Percentiles rank a stretch among this genome's conserved stretches.
These are phyloP conservation scores for Flexamia atlantica DNA, from an alignment of 2,888 invertebrate species.

Conservation along the genomic window DNA sequence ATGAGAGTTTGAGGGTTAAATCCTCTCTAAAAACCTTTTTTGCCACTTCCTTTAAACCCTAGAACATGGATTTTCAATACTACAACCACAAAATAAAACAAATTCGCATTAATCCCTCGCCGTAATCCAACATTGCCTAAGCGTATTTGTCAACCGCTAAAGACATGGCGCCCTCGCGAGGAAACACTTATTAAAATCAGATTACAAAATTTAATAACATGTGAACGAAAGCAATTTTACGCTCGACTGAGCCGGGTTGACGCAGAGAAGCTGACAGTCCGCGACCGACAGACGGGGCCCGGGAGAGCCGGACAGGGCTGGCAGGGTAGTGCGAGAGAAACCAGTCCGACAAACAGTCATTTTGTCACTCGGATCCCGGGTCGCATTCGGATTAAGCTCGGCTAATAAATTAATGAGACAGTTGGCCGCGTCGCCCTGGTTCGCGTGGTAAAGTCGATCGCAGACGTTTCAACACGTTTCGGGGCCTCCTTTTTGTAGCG, in stretches of 20 bases:
- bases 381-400: constrained; percentile 3
- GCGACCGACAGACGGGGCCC: not conserved
- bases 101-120: no score
- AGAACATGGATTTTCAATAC: no score
- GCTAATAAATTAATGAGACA: constrained; percentile 47
- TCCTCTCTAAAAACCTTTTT: no score
- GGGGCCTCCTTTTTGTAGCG: not conserved
- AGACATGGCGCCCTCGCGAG: not conserved
- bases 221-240: constrained; percentile 51
- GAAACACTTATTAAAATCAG: constrained; percentile 41
- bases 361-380: constrained; percentile 30
- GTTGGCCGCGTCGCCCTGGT: not conserved
- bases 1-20: no score
- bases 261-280: not conserved
- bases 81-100: no score
- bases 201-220: constrained; percentile 51
- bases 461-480: constrained; percentile 5
- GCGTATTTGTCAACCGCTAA: not conserved
- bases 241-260: not conserved
- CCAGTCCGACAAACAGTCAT: constrained; percentile 41
- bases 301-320: not conserved
- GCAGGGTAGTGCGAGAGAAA: not conserved
- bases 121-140: not conserved
- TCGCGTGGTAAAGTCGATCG: not conserved
- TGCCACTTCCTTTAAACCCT: no score